These are phyloP conservation scores for Labroides dimidiatus DNA, from an alignment of 2,797 vertebrate species.

Conservation along the genomic window DNA sequence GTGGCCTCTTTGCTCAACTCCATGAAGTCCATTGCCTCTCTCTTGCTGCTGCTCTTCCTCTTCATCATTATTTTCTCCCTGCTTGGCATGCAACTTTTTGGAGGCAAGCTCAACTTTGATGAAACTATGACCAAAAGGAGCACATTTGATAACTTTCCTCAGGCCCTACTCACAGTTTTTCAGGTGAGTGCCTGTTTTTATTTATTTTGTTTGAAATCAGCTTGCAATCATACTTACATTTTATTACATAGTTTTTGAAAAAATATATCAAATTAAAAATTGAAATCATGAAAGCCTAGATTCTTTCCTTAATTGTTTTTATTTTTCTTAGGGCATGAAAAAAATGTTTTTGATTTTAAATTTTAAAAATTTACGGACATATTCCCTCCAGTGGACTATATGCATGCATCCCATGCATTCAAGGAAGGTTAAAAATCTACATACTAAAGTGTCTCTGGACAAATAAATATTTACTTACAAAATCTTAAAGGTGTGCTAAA, in stretches of 20 bases:
- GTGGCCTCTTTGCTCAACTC: constrained; percentile 98
- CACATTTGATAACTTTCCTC: constrained; percentile 98
- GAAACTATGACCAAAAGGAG: constrained; percentile 97
- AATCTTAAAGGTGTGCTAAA: too few species aligned
- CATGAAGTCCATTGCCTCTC: constrained; percentile 98
- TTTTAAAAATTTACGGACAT: too few species aligned
- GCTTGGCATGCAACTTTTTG: constrained; percentile 99
- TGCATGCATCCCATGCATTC: too few species aligned
- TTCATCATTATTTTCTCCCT: constrained; percentile 99
- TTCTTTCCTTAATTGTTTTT: too few species aligned
- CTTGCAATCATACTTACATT: neutral
- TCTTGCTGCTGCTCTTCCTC: constrained; percentile 97
- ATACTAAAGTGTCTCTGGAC: too few species aligned
- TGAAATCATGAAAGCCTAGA: too few species aligned
- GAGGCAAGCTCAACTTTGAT: constrained; percentile 98
- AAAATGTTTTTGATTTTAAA: too few species aligned
- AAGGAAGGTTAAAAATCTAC: too few species aligned
- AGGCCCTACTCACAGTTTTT: constrained; percentile 96
- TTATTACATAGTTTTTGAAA: neutral
- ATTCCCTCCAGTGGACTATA: too few species aligned
- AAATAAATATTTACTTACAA: too few species aligned
- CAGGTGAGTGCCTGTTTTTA: constrained; percentile 83
- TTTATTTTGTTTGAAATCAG: neutral
- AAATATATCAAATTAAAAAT: too few species aligned
- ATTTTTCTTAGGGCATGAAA: too few species aligned